Evolutionary conservation across 92 coral and sea anemone species (phyloP), one percentile per base, ranked within the genome.

Genomic region (Desmophyllum pertusum): DNA sequence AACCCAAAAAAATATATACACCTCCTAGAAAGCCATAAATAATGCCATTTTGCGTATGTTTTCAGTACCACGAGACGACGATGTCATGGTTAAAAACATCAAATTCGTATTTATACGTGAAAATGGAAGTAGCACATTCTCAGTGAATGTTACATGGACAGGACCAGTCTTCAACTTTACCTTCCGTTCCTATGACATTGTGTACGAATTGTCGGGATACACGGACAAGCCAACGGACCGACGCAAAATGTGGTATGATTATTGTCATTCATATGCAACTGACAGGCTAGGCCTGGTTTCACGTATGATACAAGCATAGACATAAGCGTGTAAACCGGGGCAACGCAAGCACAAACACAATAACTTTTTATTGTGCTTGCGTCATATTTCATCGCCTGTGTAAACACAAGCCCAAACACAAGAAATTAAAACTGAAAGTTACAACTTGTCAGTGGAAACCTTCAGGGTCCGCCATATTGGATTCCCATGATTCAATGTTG

Each of bases 131-230:
- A 46, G 36, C 42, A 71, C 79, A 4, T 82, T 70, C 61, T 40
- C 70, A 4, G 79, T 73, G 14, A 55, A 82, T 43, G 18, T 57
- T 43, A 33, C 86, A 23, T 82, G 86, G 86, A 72, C 78, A 52
- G 79, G 35, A 53, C 86, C 86, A 42, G 61, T 13, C 13, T 82
- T 82, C 19, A 70, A 82, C 41, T 30, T 72, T 35, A 72, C 70
- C 25, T 42, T 73, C 5, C 39, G 43, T 10, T 55, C 45, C 59
- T 82, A 53, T n/a, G 41, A 42, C 0, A 11, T 59, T 18, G n/a
- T 17, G 21, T 82, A 55, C 62, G 45, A 57, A 55, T 39, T 82
- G 61, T 13, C 72, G 11, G 86, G 86, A 72, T 82, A 82, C 72
- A 55, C 14, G 3, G 15, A 55, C 10, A 55, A 59, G 35, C 68